A percentile compares a stretch with the other conserved stretches of the same genome.
phyloP scores from a whole-genome alignment of 2,797 vertebrate genomes.

The Betta splendens region DNA sequence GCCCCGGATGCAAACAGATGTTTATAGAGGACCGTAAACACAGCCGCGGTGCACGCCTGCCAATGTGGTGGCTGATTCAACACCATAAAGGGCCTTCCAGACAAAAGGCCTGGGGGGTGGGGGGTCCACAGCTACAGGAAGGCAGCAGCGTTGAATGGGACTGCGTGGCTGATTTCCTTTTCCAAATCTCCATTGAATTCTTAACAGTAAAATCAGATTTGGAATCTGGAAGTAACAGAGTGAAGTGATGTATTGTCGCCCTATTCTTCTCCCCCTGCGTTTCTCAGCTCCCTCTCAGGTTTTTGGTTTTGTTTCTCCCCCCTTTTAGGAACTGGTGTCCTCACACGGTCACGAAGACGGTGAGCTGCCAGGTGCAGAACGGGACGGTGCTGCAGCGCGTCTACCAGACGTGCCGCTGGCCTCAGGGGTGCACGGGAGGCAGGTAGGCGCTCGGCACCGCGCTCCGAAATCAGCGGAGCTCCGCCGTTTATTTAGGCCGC shows the following conservation, averaged over 20 bases:
- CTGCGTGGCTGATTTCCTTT: slow-evolving; percentile 23
- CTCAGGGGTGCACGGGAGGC: slow-evolving; percentile 88
- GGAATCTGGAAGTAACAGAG: slow-evolving; percentile 12
- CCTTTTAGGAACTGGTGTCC: slow-evolving; percentile 94
- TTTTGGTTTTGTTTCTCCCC: slow-evolving; percentile 29
- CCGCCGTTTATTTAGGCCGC: no score
- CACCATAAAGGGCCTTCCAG: slow-evolving; percentile 67
- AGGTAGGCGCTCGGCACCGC: slow-evolving; percentile 82
- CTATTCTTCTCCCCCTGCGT: no score
- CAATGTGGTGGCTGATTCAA: slow-evolving; percentile 71
- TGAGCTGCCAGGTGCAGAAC: slow-evolving; percentile 94
- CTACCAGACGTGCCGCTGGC: slow-evolving; percentile 94
- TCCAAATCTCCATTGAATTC: slow-evolving; percentile 4
- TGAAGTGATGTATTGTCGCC: background rate
- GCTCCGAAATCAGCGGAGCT: no score
- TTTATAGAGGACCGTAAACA: slow-evolving; percentile 70
- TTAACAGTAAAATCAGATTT: slow-evolving; percentile 18
- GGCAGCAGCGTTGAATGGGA: slow-evolving; percentile 29
- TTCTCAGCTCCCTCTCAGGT: no score
- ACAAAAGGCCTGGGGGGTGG: slow-evolving; percentile 44
- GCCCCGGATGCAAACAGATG: slow-evolving; percentile 55
- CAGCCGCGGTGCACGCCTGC: slow-evolving; percentile 58
- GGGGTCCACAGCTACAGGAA: slow-evolving; percentile 6
- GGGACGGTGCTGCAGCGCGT: slow-evolving; percentile 92
- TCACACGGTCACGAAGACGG: slow-evolving; percentile 86